phyloP scores from a whole-genome alignment of 2,797 vertebrate species.

The Choloepus didactylus region DNA sequence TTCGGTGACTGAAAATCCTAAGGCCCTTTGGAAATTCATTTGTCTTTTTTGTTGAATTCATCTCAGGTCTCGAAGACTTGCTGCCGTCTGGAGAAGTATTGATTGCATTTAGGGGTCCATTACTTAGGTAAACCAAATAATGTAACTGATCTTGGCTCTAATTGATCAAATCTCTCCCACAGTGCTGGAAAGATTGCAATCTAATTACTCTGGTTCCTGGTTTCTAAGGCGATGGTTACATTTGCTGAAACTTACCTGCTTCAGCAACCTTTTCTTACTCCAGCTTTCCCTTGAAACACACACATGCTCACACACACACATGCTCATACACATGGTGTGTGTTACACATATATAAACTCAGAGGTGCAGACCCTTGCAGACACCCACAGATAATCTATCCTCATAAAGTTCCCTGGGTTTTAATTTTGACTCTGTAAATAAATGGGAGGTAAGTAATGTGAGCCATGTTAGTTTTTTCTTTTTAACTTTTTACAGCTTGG shows the following conservation, averaged over 20 bases:
- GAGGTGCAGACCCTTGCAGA: neutral
- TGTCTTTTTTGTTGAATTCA: slow-evolving; percentile 51
- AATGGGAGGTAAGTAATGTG: slow-evolving; percentile 32
- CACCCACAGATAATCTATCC: neutral
- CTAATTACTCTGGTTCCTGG: slow-evolving; percentile 74
- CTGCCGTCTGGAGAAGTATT: slow-evolving; percentile 63
- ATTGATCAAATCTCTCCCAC: slow-evolving; percentile 77
- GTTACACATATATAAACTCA: neutral
- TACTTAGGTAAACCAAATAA: slow-evolving; percentile 84
- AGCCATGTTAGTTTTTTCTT: slow-evolving; percentile 63
- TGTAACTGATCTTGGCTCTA: slow-evolving; percentile 78
- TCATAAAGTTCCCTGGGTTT: neutral
- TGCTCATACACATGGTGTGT: neutral
- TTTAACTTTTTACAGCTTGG: slow-evolving; percentile 71
- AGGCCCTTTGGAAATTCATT: slow-evolving; percentile 67
- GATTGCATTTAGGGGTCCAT: slow-evolving; percentile 82
- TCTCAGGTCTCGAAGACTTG: slow-evolving; percentile 65
- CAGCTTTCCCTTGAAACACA: neutral
- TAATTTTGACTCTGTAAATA: neutral
- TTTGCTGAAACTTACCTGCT: slow-evolving; percentile 65
- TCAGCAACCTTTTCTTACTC: slow-evolving; percentile 20
- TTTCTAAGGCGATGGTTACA: slow-evolving; percentile 69
- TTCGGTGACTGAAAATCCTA: slow-evolving; percentile 9
- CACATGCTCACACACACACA: no score
- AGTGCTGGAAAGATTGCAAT: slow-evolving; percentile 80